These are phyloP conservation scores for Ernsta delagoae DNA, from an alignment of 2,888 invertebrate species.

Conservation along the genomic window DNA sequence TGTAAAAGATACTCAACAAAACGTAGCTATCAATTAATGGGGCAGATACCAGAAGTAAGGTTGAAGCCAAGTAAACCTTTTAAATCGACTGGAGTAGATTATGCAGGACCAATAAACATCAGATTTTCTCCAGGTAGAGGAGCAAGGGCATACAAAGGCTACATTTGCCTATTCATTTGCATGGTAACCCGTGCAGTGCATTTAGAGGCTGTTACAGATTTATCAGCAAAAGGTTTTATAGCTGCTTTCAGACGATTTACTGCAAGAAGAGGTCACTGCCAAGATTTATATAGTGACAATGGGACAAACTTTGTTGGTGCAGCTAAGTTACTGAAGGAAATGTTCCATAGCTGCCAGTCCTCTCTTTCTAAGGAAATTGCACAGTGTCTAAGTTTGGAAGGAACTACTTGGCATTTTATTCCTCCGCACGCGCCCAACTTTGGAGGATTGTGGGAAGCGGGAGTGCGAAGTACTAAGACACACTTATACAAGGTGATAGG, in stretches of 20 bases:
- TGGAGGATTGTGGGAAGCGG: conserved; percentile 4
- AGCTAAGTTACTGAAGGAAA: neutral
- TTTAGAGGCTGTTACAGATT: neutral
- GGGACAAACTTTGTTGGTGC: conserved; percentile 4
- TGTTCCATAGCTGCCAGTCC: neutral
- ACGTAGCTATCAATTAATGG: neutral
- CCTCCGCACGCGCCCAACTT: neutral
- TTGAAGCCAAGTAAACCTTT: conserved; percentile 42
- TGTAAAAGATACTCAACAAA: neutral
- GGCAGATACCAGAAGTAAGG: conserved; percentile 42
- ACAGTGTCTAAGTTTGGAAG: neutral
- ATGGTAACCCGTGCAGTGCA: conserved; percentile 5
- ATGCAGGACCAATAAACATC: conserved; percentile 42
- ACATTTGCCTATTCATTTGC: conserved; percentile 1
- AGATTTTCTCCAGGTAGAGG: conserved; percentile 41
- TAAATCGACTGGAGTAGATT: conserved; percentile 44
- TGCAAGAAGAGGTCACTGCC: neutral
- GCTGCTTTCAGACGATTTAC: neutral
- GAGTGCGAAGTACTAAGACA: conserved; percentile 1
- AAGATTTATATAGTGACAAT: neutral
- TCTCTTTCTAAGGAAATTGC: neutral
- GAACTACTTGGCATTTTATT: neutral
- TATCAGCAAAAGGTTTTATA: neutral
- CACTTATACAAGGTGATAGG: neutral
- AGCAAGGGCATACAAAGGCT: neutral